A percentile compares a stretch with the other conserved stretches of the same genome.
phyloP scores from a whole-genome alignment of 2,888 invertebrate genomes.

The Zygogramma bicolorata region DNA sequence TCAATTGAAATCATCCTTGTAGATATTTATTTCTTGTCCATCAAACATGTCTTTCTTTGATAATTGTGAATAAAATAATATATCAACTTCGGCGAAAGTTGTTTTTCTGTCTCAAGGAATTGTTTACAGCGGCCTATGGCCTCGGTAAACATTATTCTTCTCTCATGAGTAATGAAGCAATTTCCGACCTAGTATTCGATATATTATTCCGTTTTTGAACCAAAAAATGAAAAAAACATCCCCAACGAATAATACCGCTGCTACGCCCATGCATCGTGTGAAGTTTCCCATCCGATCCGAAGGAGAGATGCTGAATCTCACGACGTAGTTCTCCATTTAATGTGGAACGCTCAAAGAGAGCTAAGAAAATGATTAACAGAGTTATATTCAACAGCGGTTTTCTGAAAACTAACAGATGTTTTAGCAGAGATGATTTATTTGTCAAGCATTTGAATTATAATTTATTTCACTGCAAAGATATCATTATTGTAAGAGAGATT shows the following conservation, averaged over 20 bases:
- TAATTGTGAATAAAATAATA: too few species aligned
- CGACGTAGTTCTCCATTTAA: constrained; percentile 42
- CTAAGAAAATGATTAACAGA: constrained; percentile 57
- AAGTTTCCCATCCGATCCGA: not conserved
- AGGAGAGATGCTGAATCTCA: constrained; percentile 1
- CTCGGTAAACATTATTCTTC: too few species aligned
- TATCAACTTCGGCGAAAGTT: too few species aligned
- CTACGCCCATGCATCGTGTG: not conserved
- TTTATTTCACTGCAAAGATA: constrained; percentile 46
- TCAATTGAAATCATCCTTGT: too few species aligned
- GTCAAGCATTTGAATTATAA: constrained; percentile 54
- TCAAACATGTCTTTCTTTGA: too few species aligned
- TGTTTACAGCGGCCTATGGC: too few species aligned
- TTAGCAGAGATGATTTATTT: constrained; percentile 56
- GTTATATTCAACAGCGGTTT: constrained; percentile 56
- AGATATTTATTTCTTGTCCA: too few species aligned
- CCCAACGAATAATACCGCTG: not conserved
- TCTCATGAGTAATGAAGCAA: too few species aligned
- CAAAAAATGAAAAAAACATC: not conserved
- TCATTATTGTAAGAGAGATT: constrained; percentile 23
- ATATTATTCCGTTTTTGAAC: too few species aligned
- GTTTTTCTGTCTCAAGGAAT: too few species aligned
- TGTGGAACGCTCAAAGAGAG: constrained; percentile 47
- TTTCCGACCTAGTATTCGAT: too few species aligned
- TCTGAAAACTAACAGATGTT: constrained; percentile 60